Evolutionary conservation across 2,113 vertebrate genomes (phyloP).

Genomic region (Laticauda colubrina): DNA sequence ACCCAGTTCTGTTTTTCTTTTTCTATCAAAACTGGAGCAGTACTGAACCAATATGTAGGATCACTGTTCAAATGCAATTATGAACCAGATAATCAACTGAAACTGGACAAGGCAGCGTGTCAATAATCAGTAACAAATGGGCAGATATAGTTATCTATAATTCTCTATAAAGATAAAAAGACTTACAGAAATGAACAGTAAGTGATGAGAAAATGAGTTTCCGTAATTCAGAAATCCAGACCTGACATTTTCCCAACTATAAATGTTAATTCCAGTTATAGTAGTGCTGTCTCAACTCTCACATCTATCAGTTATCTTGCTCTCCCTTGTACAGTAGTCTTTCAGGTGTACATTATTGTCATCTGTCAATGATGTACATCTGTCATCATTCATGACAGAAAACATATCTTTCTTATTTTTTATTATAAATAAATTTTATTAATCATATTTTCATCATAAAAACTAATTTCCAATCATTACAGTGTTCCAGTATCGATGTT

Average conservation of each 20-base stretch:
- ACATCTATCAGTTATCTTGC: background rate
- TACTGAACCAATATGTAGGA: background rate
- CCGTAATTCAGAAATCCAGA: background rate
- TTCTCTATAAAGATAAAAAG: background rate
- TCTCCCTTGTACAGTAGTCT: too few relatives aligned
- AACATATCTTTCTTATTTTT: too few relatives aligned
- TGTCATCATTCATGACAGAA: background rate
- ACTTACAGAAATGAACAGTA: background rate
- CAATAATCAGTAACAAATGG: background rate
- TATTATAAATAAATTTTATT: too few relatives aligned
- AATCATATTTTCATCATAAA: too few relatives aligned
- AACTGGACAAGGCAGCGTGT: background rate
- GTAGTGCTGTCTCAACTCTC: background rate
- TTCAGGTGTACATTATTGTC: background rate
- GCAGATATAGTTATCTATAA: background rate
- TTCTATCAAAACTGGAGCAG: constrained; percentile 21
- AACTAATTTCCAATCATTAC: too few relatives aligned
- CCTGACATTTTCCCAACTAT: background rate
- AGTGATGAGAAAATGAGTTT: background rate
- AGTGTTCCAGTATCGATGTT: too few relatives aligned
- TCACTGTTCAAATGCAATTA: background rate
- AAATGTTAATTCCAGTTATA: background rate
- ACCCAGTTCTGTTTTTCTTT: background rate
- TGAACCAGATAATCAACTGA: background rate
- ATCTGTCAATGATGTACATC: too few relatives aligned